Percentiles rank a stretch among this genome's conserved stretches.
These are phyloP conservation scores for Ridgeia piscesae DNA, from an alignment of 1,140 invertebrate species.

Conservation along the genomic window DNA sequence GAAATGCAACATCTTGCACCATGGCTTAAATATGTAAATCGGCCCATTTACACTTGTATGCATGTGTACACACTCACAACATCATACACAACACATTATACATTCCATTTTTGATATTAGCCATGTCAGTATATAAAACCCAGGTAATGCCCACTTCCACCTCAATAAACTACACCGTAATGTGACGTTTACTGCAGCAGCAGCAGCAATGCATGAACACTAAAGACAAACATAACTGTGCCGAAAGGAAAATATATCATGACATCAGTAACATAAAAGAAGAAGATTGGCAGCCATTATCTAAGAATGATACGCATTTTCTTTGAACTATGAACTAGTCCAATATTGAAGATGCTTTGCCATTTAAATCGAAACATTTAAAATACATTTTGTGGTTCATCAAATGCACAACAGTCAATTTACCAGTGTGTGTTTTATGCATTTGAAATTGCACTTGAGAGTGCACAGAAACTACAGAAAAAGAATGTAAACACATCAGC, in stretches of 20 bases:
- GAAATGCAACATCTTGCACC: neutral
- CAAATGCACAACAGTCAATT: neutral
- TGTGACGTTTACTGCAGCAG: neutral
- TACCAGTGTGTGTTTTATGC: neutral
- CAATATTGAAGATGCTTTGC: neutral
- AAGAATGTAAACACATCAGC: neutral
- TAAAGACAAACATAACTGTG: neutral
- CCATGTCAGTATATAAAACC: neutral
- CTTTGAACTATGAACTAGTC: neutral
- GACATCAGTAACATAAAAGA: neutral
- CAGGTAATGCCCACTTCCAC: neutral
- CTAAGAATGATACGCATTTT: neutral
- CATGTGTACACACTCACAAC: neutral
- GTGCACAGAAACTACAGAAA: neutral
- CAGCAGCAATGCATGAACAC: neutral
- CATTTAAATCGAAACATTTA: neutral
- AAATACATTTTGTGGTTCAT: neutral
- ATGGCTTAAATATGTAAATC: neutral
- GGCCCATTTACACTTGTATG: neutral
- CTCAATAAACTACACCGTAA: neutral
- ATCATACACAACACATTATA: neutral
- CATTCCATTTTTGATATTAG: neutral
- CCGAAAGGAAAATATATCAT: neutral
- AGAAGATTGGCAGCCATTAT: neutral
- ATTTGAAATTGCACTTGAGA: neutral